These are phyloP conservation scores for Capromys pilorides DNA, from an alignment of 2,797 vertebrate genomes.

Conservation along the genomic window DNA sequence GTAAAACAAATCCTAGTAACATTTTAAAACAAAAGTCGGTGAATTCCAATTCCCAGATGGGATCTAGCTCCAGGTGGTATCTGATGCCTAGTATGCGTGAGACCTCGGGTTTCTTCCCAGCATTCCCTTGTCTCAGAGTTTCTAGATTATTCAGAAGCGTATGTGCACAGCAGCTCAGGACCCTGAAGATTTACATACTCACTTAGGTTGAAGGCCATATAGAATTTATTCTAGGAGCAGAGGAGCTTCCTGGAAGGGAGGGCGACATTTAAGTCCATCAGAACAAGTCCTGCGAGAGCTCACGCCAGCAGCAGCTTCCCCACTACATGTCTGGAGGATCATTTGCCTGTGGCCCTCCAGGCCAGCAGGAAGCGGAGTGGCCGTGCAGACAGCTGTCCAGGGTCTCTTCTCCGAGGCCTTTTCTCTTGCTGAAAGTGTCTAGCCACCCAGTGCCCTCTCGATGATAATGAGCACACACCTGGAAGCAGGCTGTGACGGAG, in stretches of 20 bases:
- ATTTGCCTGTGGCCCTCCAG: neutral
- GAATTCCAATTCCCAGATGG: neutral
- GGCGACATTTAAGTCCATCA: neutral
- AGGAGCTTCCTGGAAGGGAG: neutral
- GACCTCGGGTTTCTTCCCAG: neutral
- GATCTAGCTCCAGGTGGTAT: neutral
- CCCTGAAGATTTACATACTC: neutral
- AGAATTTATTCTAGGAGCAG: neutral
- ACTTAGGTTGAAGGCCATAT: neutral
- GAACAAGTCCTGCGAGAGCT: neutral
- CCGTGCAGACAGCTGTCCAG: neutral
- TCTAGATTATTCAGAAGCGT: neutral
- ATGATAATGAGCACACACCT: neutral
- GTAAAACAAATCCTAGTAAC: neutral
- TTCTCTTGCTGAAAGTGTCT: neutral
- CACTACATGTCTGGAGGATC: neutral
- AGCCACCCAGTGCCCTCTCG: neutral
- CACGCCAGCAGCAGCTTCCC: neutral
- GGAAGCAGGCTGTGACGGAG: neutral
- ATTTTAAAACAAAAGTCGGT: neutral
- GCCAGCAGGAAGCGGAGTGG: too few relatives aligned
- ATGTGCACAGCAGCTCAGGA: neutral
- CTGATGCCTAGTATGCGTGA: neutral
- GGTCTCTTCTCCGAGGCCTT: neutral
- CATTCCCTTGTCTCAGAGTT: neutral